phyloP scores from a whole-genome alignment of 1,140 invertebrate genomes.

The Microplitis mediator region DNA sequence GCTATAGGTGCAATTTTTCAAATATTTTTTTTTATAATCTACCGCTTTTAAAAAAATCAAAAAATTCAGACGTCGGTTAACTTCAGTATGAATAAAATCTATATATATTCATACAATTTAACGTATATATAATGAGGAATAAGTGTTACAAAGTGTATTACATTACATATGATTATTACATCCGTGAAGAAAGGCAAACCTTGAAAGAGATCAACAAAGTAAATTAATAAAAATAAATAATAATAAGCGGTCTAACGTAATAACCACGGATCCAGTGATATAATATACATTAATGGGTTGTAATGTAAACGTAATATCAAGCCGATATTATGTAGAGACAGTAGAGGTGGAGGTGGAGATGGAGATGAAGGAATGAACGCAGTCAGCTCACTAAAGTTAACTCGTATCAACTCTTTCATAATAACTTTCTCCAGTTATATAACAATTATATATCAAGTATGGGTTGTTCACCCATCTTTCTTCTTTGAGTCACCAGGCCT shows the following conservation, averaged over 20 bases:
- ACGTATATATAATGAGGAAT: background rate
- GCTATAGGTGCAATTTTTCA: no score
- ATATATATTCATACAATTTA: background rate
- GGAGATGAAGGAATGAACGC: background rate
- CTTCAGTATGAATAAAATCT: no score
- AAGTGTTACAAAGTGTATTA: background rate
- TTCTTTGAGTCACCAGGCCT: slow-evolving; percentile 5
- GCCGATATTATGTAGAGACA: background rate
- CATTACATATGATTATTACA: background rate
- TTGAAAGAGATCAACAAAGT: background rate
- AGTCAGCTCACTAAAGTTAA: background rate
- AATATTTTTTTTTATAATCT: no score
- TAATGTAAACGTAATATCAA: no score
- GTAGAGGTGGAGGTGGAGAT: background rate
- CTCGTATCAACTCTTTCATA: slow-evolving; percentile 46
- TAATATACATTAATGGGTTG: background rate
- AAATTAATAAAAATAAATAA: background rate
- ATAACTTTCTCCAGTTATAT: slow-evolving; percentile 57
- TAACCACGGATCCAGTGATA: background rate
- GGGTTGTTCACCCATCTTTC: slow-evolving; percentile 55
- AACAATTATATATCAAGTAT: slow-evolving; percentile 30
- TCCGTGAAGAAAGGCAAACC: background rate
- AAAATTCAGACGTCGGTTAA: no score
- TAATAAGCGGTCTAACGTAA: background rate
- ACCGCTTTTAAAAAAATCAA: no score